Base-by-base conservation (phyloP, 2,888 invertebrate genomes). In the Ochropleura leucogaster region DNA sequence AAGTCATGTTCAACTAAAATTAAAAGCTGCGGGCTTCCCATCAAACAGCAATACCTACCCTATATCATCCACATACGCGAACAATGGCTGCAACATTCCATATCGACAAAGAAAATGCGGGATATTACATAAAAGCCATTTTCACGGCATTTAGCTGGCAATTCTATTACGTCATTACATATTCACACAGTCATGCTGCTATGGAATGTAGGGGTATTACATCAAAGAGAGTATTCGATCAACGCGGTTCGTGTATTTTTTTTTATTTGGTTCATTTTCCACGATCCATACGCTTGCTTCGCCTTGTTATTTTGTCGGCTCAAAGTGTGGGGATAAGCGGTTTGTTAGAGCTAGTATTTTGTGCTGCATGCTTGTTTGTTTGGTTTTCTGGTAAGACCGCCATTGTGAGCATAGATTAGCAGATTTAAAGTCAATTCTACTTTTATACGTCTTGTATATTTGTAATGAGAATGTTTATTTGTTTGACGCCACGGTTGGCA, bases 151-250 rank as follows among this genome's bases (percentile, higher is more conserved):
- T 95, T 95, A 93, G 88, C 89, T 84, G 87, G 90, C 92, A 90
- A 92, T 94, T 92, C 91, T 87, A 90, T 92, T 88, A 90, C 90
- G 84, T 85, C 89, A 90, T 94, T 94, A 91, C 89, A 89, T 93
- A 94, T 94, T 93, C 94, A 91, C 93, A 91, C 90, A 94, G 94
- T 94, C 94, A 95, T 92, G 93, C 85, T 88, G 85, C 86, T 84
- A 89, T 90, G 88, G 87, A 85, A 88, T 88, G 86, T 84, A 76
- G 78, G 82, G 79, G 90, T 86, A 83, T 89, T 88, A 91, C 92
- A 93, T 94, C 94, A 94, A 93, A 93, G 92, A 90, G 89, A 89
- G 90, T 90, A 91, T 94, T 93, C 94, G 92, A 94, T 94, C 92
- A 92, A 89, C 91, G 92, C 87, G 90, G 88, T 89, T 85, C 88